Evolutionary conservation across 2,888 invertebrate species (phyloP), one percentile per base, ranked within the genome.

Genomic region (Apamea epomidion): DNA sequence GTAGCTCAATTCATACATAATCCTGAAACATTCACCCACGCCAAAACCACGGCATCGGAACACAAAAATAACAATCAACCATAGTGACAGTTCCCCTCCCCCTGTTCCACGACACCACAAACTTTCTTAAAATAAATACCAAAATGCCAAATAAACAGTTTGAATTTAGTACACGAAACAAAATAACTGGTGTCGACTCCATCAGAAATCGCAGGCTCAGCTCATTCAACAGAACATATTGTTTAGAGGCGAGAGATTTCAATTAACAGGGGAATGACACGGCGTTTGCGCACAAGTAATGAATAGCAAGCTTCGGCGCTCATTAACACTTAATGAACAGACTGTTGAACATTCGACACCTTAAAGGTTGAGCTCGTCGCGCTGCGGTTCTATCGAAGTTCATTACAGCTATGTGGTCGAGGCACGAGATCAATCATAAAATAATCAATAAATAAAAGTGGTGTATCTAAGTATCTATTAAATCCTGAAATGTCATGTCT

Each of bases 211-310:
- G 85, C 85, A 75, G 73, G 48, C 67, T 87, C 87, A 86, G 83
- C 87, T 79, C 80, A 86, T 84, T 84, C 79, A 78, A 73, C 62
- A 62, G 65, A 78, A 75, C 83, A 87, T 80, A 90, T 91, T 91
- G 90, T 90, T 87, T 82, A 80, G 77, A 83, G 81, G 84, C 81
- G 89, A 90, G 92, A 92, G 91, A 87, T 92, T 94, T 94, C 93
- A 94, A 95, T 95, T 95, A 94, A 91, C 92, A 76, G 83, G 75
- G 80, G 90, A 92, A 91, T 95, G 95, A 95, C 90, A 91, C 84
- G 90, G 94, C 95, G 90, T 91, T 93, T 93, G 87, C 89, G 90
- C 91, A 92, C 92, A 92, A 91, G 84, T 94, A 95, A 95, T 95
- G 92, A 86, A 95, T 95, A 92, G 85, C 79, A 79, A 86, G 83